A percentile compares a stretch with the other conserved stretches of the same genome.
These are phyloP conservation scores for Myotis planiceps DNA, from an alignment of 2,797 vertebrate species.

Conservation along the genomic window DNA sequence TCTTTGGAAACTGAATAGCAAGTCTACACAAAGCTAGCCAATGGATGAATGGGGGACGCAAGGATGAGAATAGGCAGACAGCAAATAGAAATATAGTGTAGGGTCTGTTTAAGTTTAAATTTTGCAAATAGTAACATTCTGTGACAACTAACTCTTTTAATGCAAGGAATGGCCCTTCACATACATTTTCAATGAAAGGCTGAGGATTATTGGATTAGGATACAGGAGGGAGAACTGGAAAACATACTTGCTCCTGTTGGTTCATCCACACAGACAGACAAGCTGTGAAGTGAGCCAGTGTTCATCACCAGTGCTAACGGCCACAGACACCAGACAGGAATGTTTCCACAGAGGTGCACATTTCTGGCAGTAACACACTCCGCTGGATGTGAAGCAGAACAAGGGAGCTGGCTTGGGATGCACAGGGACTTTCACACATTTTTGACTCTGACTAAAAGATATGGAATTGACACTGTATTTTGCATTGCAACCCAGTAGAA, in stretches of 20 bases:
- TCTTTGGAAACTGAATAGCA: conserved; percentile 5
- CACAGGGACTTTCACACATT: not conserved
- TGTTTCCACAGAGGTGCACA: not conserved
- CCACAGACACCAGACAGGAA: not conserved
- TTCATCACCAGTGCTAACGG: not conserved
- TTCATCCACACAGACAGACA: not conserved
- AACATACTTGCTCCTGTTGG: not conserved
- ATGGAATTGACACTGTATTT: not conserved
- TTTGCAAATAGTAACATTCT: not conserved
- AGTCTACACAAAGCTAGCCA: not conserved
- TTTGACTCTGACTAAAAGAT: not conserved
- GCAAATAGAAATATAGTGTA: not conserved
- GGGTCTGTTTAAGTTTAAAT: not conserved
- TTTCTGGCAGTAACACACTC: not conserved
- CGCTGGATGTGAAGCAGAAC: not conserved
- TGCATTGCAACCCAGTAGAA: not conserved
- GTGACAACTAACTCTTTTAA: not conserved
- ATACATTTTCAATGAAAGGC: not conserved
- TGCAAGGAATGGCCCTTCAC: not conserved
- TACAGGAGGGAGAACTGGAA: not conserved
- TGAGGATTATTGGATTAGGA: not conserved
- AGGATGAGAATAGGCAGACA: not conserved
- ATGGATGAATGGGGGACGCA: not conserved
- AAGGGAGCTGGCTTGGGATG: not conserved
- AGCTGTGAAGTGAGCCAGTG: not conserved